Evolutionary conservation across 2,113 vertebrate genomes (phyloP).

Genomic region (Pagrus major): DNA sequence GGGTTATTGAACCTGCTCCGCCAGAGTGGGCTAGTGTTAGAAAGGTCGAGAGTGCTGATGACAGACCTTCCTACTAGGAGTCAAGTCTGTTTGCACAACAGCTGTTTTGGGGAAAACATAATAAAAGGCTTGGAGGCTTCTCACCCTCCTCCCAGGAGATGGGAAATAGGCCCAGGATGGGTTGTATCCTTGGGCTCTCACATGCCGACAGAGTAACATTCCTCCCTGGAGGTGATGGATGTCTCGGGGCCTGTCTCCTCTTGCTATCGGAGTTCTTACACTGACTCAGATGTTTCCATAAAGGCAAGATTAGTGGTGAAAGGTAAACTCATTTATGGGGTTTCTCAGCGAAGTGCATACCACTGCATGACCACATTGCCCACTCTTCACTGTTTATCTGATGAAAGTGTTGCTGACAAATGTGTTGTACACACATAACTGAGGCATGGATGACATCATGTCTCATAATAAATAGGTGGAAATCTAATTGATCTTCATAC

Average conservation of each 20-base stretch:
- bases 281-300: slow-evolving; percentile 60
- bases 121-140: slow-evolving; percentile 80
- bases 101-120: slow-evolving; percentile 81
- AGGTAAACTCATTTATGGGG: slow-evolving; percentile 28
- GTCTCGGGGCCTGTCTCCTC: slow-evolving; percentile 81
- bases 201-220: slow-evolving; percentile 74
- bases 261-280: slow-evolving; percentile 63
- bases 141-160: slow-evolving; percentile 54
- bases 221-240: slow-evolving; percentile 78
- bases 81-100: slow-evolving; percentile 82
- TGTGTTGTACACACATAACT: neutral
- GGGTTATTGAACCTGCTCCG: slow-evolving; percentile 74
- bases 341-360: slow-evolving; percentile 43
- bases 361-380: slow-evolving; percentile 11
- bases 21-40: slow-evolving; percentile 55
- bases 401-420: slow-evolving; percentile 17
- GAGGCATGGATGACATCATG: neutral
- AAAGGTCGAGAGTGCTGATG: slow-evolving; percentile 75
- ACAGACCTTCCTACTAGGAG: slow-evolving; percentile 74
- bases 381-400: slow-evolving; percentile 7
- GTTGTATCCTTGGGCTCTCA: slow-evolving; percentile 66
- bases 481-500: neutral
- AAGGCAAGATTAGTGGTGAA: slow-evolving; percentile 56
- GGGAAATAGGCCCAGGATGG: slow-evolving; percentile 60
- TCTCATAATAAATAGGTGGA: neutral